These are phyloP conservation scores for Magallana angulata DNA, from an alignment of 1,140 invertebrate genomes.

Conservation along the genomic window DNA sequence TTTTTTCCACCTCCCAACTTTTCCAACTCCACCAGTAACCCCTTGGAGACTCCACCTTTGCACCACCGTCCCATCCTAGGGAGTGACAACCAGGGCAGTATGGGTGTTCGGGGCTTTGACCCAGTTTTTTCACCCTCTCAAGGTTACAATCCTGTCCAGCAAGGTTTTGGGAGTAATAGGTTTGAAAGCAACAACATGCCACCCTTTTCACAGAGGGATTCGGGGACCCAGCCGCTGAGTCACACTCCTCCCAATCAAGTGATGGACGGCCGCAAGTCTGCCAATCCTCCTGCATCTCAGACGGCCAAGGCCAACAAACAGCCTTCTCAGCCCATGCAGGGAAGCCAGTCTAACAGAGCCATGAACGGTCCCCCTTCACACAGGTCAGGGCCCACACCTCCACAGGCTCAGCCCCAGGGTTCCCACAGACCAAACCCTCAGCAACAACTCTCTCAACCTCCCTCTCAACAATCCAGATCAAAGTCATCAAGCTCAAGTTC, in stretches of 20 bases:
- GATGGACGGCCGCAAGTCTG: constrained; percentile 64
- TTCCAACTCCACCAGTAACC: constrained; percentile 54
- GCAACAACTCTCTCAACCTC: constrained; percentile 50
- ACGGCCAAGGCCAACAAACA: constrained; percentile 61
- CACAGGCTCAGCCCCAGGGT: constrained; percentile 49
- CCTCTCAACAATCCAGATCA: constrained; percentile 37
- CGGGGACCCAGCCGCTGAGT: constrained; percentile 62
- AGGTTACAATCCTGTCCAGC: constrained; percentile 59
- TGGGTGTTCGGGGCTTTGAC: constrained; percentile 52
- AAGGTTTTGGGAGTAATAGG: constrained; percentile 49
- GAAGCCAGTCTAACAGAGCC: constrained; percentile 47
- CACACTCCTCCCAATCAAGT: constrained; percentile 65
- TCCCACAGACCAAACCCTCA: constrained; percentile 40
- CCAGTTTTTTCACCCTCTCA: constrained; percentile 58
- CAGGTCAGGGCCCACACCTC: constrained; percentile 49
- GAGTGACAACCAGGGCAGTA: constrained; percentile 51
- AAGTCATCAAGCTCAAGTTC: constrained; percentile 48
- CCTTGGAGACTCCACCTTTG: constrained; percentile 60
- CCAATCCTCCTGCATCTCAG: constrained; percentile 56
- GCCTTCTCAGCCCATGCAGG: constrained; percentile 57
- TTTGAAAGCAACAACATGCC: constrained; percentile 59
- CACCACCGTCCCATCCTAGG: constrained; percentile 63
- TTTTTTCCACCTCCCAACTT: constrained; percentile 60
- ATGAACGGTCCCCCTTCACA: constrained; percentile 53
- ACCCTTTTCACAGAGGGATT: constrained; percentile 58